Percentiles rank a stretch among this genome's conserved stretches.
Evolutionary conservation across 2,888 invertebrate genomes (phyloP).

Genomic region (Steinernema hermaphroditum): DNA sequence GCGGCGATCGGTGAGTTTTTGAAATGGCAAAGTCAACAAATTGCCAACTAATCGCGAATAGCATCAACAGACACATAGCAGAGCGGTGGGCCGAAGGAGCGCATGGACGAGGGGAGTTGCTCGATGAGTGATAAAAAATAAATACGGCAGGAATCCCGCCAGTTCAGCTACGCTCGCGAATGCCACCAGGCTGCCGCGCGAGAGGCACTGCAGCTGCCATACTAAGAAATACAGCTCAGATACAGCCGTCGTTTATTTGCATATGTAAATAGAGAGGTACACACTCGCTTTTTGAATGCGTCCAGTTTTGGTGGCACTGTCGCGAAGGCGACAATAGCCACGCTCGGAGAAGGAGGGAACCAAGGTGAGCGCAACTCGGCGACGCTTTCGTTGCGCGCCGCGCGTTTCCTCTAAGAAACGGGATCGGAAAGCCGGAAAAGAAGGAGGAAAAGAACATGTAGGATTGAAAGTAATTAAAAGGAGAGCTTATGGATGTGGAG

Average conservation of each 20-base stretch:
- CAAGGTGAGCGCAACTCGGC: neutral
- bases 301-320: neutral
- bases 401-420: neutral
- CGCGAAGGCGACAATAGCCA: neutral
- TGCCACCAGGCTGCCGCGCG: neutral
- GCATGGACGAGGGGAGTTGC: neutral
- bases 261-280: conserved; percentile 6
- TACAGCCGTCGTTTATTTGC: conserved; percentile 17
- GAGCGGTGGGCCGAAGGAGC: too few relatives aligned
- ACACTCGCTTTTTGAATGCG: neutral
- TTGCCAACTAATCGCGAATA: neutral
- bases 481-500: neutral
- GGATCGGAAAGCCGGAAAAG: neutral
- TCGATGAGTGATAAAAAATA: too few relatives aligned
- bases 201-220: neutral
- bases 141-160: too few relatives aligned
- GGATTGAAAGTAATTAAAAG: neutral
- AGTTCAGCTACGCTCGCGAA: neutral
- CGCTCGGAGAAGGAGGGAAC: neutral
- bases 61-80: neutral
- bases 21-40: conserved; percentile 25
- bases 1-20: neutral
- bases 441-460: neutral
- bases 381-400: neutral
- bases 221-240: neutral